Conservation (phyloP, 2,113 vertebrate species). For the Globicephala melas region DNA sequence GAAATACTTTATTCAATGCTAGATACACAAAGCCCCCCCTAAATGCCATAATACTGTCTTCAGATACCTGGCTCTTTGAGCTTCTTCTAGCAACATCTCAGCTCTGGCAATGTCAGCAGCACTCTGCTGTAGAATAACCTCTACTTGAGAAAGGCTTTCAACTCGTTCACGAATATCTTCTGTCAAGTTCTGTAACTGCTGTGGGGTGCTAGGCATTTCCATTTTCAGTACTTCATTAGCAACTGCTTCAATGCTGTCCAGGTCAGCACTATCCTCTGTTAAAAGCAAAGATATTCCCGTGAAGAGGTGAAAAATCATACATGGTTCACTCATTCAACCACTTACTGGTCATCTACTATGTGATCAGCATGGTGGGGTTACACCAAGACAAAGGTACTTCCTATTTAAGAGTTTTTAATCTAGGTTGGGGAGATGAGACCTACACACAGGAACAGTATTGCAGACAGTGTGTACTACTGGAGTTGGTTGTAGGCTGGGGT, state of each 20-base stretch:
- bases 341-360: neutral
- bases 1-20: neutral
- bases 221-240: conserved; percentile 95
- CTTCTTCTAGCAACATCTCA: conserved; percentile 90
- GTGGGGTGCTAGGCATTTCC: conserved; percentile 96
- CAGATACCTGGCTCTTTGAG: conserved; percentile 89
- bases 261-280: conserved; percentile 93
- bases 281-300: neutral
- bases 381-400: neutral
- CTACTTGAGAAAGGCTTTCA: conserved; percentile 92
- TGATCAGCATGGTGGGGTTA: neutral
- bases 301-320: neutral
- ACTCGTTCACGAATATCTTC: conserved; percentile 93
- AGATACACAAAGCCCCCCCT: neutral
- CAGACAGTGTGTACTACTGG: neutral
- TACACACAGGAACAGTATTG: neutral
- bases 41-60: neutral
- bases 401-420: neutral
- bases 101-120: conserved; percentile 91
- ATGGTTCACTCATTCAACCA: neutral
- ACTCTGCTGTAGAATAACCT: conserved; percentile 92
- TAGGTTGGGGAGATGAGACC: neutral
- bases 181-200: conserved; percentile 93
- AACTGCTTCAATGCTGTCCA: conserved; percentile 95
- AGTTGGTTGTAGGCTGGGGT: neutral